phyloP scores from a whole-genome alignment of 2,797 vertebrate species.

The Melanotaenia nigrans region DNA sequence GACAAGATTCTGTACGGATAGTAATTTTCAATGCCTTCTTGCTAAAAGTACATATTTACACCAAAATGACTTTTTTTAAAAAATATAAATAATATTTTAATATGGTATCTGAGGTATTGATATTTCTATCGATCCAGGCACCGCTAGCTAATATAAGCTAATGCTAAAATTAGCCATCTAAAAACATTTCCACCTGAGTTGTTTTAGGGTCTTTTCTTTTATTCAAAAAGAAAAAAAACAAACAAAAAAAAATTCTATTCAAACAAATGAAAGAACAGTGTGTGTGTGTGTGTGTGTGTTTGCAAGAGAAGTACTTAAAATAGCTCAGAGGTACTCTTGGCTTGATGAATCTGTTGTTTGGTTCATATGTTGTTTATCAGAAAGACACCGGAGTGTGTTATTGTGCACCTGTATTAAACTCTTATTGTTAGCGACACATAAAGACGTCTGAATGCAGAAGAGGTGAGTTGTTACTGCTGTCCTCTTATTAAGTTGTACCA shows the following conservation, averaged over 20 bases:
- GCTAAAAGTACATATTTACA: too few relatives aligned
- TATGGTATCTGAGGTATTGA: too few relatives aligned
- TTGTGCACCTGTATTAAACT: constrained; percentile 9
- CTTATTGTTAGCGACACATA: not conserved
- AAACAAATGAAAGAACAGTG: not conserved
- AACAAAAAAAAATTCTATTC: not conserved
- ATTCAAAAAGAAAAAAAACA: not conserved
- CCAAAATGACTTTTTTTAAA: too few relatives aligned
- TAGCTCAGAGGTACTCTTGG: constrained; percentile 4
- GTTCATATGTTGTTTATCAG: constrained; percentile 7
- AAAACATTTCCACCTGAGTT: not conserved
- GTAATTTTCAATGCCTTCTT: too few relatives aligned
- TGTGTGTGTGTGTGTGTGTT: not conserved
- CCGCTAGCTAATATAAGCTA: not conserved
- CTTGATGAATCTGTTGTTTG: constrained; percentile 8
- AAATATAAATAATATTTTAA: too few relatives aligned
- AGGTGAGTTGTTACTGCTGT: constrained; percentile 5
- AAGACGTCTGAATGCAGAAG: constrained; percentile 11
- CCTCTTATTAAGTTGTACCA: constrained; percentile 8
- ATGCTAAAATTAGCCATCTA: not conserved
- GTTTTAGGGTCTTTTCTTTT: not conserved
- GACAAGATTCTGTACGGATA: too few relatives aligned
- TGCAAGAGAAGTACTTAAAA: not conserved
- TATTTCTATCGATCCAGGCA: not conserved
- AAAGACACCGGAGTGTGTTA: constrained; percentile 3